Evolutionary conservation across 2,797 vertebrate species (phyloP), one percentile per base, ranked within the genome.

Genomic region (Euthynnus affinis): DNA sequence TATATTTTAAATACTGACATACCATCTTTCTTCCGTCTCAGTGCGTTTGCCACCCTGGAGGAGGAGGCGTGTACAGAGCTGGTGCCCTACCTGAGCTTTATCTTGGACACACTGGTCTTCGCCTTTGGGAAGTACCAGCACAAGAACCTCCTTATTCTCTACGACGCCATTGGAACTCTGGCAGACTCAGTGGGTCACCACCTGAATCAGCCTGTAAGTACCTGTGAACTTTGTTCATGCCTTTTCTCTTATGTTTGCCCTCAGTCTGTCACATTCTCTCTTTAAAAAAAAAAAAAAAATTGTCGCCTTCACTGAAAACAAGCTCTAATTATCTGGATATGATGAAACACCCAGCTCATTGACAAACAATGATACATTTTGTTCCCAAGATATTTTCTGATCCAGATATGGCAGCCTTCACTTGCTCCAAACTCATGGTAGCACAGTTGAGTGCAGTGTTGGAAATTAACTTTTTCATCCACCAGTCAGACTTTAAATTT

Each of bases 91-190:
- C 95, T 99, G 83, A 97, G 97, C 91, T 99, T 97, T 62, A 99
- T 99, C 89, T 92, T 98, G 79, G 98, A 98, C 92, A 98, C 97
- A 0, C 93, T 99, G 29, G 98, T 99, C 46, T 99, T 98, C 20
- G 97, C 98, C 44, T 99, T 98, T 0, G 96, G 97, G 34, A 99
- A 99, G 76, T 98, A 99, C 92, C 98, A 98, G 90, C 98, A 99
- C 92, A 99, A 98, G 93, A 99, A 98, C 91, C 93, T 99, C 34
- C 96, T 99, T 13, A 99, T 99, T 84, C 95, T 99, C 58, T 99
- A 99, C 0, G 98, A 99, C 3, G 98, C 98, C 74, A 99, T 99
- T 2, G 98, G 98, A 58, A 98, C 97, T 0, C 85, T 98, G 52
- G 98, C 97, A 0, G 97, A 99, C 92, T 98, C 97, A 0, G 97